Evolutionary conservation across 2,888 invertebrate genomes (phyloP).

Genomic region (Catocala fraxini): DNA sequence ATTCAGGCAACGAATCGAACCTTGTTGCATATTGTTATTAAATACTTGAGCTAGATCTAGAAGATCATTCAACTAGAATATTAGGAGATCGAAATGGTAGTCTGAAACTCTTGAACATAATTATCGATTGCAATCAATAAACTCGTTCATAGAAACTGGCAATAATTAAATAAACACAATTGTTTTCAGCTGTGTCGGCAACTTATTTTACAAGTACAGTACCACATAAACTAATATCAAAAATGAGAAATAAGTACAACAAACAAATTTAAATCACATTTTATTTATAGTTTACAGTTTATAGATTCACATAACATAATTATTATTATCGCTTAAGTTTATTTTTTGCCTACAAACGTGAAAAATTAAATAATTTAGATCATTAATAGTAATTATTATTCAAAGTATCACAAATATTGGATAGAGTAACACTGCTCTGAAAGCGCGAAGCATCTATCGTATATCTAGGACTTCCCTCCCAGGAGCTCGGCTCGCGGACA

Average conservation of each 20-base stretch:
- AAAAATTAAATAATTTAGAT: constrained; percentile 88
- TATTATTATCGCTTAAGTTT: constrained; percentile 75
- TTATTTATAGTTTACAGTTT: constrained; percentile 81
- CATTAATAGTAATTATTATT: constrained; percentile 84
- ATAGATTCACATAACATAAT: constrained; percentile 78
- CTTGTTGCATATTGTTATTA: too few species aligned
- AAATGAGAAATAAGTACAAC: constrained; percentile 48
- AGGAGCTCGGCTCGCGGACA: constrained; percentile 41
- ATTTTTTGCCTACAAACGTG: constrained; percentile 83
- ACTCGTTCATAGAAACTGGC: too few species aligned
- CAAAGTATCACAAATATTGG: constrained; percentile 86
- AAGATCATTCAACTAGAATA: too few species aligned
- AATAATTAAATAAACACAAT: too few species aligned
- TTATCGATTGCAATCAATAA: too few species aligned
- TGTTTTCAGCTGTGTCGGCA: too few species aligned
- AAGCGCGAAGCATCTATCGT: constrained; percentile 83
- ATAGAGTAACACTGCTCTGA: constrained; percentile 82
- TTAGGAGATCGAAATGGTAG: too few species aligned
- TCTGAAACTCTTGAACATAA: too few species aligned
- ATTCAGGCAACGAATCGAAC: too few species aligned
- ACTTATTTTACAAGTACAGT: too few species aligned
- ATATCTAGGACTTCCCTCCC: constrained; percentile 53
- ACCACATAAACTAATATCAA: neutral
- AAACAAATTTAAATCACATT: constrained; percentile 77
- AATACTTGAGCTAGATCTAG: too few species aligned